These are phyloP conservation scores for Prunella himalayana DNA, from an alignment of 2,113 vertebrate species.

Conservation along the genomic window DNA sequence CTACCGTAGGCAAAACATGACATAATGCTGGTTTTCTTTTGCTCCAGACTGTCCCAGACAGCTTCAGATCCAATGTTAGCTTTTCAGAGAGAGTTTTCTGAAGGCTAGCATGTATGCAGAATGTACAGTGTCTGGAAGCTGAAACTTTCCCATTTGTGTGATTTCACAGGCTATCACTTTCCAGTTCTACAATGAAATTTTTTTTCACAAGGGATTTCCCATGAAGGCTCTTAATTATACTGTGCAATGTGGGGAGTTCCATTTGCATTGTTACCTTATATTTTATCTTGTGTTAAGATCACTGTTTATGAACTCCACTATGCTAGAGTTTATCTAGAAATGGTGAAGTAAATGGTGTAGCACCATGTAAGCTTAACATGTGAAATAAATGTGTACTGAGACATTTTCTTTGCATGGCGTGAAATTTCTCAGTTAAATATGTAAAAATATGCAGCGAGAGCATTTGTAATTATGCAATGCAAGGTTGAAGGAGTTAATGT, in stretches of 20 bases:
- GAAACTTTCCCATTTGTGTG: not conserved
- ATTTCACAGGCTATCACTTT: not conserved
- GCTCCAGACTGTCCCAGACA: not conserved
- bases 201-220: not conserved
- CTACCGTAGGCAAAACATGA: not conserved
- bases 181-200: not conserved
- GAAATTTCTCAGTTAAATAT: not conserved
- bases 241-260: not conserved
- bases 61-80: not conserved
- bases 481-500: not conserved
- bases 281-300: not conserved
- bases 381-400: not conserved
- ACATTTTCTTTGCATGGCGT: not conserved
- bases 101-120: not conserved
- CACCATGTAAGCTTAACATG: not conserved
- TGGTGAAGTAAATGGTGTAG: not conserved
- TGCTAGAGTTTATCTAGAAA: not conserved
- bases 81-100: not conserved
- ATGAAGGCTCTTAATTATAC: not conserved
- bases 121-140: not conserved
- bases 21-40: not conserved
- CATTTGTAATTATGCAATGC: not conserved
- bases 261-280: accelerated
- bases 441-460: not conserved
- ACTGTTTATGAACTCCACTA: not conserved